Evolutionary conservation across 2,797 vertebrate species (phyloP).

Genomic region (Potorous gilbertii): DNA sequence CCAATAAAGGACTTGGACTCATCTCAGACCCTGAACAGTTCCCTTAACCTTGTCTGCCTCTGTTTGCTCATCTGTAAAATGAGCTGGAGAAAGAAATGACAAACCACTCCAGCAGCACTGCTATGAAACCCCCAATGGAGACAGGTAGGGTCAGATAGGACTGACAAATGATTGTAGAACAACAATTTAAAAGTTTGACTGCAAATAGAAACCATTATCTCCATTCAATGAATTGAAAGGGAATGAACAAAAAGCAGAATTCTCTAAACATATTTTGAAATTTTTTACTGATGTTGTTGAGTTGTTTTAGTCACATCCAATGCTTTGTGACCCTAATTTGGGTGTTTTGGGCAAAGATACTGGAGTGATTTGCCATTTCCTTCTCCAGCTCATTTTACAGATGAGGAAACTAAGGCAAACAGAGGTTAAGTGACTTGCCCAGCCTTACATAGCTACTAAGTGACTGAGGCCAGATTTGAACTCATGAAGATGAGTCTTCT

Average conservation of each 20-base stretch:
- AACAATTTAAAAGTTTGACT: slow-evolving; percentile 4
- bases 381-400: background rate
- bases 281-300: background rate
- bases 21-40: background rate
- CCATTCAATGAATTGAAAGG: slow-evolving; percentile 2
- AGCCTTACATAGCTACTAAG: background rate
- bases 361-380: background rate
- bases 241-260: background rate
- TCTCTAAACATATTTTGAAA: background rate
- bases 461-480: too few species aligned
- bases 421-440: background rate
- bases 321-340: background rate
- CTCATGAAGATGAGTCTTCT: background rate
- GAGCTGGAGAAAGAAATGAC: background rate
- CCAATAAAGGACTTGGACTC: background rate
- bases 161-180: background rate
- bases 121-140: background rate
- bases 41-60: background rate
- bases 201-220: slow-evolving; percentile 19
- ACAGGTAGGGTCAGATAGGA: background rate
- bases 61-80: background rate
- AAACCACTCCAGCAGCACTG: background rate
- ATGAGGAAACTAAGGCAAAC: background rate
- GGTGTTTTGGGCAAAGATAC: background rate
- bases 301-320: background rate